Base-by-base conservation (phyloP, 2,888 invertebrate genomes). In the Labia minor region DNA sequence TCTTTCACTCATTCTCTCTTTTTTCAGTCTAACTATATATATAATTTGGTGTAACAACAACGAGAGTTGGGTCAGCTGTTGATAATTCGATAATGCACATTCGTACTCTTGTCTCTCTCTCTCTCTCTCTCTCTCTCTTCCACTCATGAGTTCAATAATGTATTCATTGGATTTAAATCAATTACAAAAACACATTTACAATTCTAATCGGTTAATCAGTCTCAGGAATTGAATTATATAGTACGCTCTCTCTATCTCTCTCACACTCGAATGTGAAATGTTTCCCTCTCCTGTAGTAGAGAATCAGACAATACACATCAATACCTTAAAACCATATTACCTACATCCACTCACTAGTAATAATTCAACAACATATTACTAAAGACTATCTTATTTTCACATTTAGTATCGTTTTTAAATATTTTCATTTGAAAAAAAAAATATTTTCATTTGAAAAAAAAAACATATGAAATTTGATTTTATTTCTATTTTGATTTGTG, bases 111-210 rank as follows among this genome's bases (percentile, higher is more conserved):
- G 14, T 8, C 33, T 33, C 6, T 33, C 11, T 33, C 33, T 11
- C 6, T 6, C 33, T 11, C 6, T 8, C 33, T 11, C 11, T 11
- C 33, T 33, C 33, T 11, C 33, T 8, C 33, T 11, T 11, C 6
- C 33, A 33, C 33, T 33, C 33, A 11, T 33, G 6, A 11, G 33
- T 49, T 49, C 49, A 49, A 49, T 49, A 49, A 49, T 49, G 49
- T 49, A 49, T 49, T 49, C 49, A 49, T 49, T 49, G 49, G 49
- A 49, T 49, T 49, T 49, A 49, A 49, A 49, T 49, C 49, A 49
- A 49, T 49, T 49, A 49, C 49, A 49, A 49, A 49, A 49, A 49
- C 49, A 49, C 49, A 49, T 49, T 49, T 49, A 49, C 49, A 49
- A 49, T 49, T 49, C 49, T 49, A 49, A 49, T 49, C 49, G 49